Base-by-base conservation (phyloP, 2,888 invertebrate genomes). In the Anthophora plumipes region DNA sequence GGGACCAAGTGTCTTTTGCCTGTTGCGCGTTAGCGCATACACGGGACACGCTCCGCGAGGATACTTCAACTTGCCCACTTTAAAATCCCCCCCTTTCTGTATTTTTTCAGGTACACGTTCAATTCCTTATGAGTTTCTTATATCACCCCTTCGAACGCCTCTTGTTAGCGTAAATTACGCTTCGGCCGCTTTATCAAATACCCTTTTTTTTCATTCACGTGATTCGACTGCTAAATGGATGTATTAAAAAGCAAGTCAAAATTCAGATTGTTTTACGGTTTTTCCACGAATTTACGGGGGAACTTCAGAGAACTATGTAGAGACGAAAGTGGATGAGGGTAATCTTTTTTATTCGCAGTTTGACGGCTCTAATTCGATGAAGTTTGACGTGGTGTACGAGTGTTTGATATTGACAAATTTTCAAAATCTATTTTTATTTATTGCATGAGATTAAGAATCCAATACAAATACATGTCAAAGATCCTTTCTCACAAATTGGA, bases 1-100 rank as follows among this genome's bases (percentile, higher is more conserved):
- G 59, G 83, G 77, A 85, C 78, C 71, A 77, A 82, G 70, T 67
- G 73, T 75, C 66, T 73, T 61, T 55, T 31, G 52, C 46, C 48
- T 54, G 37, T 57, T 46, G 59, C 59, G 41, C 50, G 68, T 55
- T 43, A 41, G 8, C 50, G 31, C 70, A 46, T 54, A 67, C 63
- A 74, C 39, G 61, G 57, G 25, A 64, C 54, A 61, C 43, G 43
- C n/a, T 69, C 46, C 20, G 11, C 60, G 46, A 37, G 41, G 66
- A 46, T 46, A 43, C 48, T 48, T 43, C 37, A 5, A 77, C 41
- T 66, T 50, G 70, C n/a, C n/a, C n/a, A 64, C 46, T 80, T 70
- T 57, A 46, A 57, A 12, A 43, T 14, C 50, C 25, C 12, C 11
- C 17, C n/a, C 25, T 14, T 8, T 46, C n/a, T 12, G n/a, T n/a